Percentiles rank a stretch among this genome's conserved stretches.
Evolutionary conservation across 2,888 invertebrate genomes (phyloP).

Genomic region (Sminthurinus aureus): DNA sequence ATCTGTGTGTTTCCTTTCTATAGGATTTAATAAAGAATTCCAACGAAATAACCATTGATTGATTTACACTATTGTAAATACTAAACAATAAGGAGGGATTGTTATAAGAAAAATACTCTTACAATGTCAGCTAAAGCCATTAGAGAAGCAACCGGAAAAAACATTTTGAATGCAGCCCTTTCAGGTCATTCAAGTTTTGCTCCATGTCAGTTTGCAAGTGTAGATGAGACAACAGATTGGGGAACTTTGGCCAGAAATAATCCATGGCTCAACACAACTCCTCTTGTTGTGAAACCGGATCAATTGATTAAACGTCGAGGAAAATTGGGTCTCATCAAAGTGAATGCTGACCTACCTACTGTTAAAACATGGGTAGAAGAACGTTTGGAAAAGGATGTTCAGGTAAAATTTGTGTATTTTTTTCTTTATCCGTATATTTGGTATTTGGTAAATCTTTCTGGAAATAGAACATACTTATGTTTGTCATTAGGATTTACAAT

Average conservation of each 20-base stretch:
- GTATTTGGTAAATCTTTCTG: no score
- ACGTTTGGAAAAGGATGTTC: constrained; percentile 83
- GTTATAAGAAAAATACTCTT: not conserved
- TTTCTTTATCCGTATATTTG: no score
- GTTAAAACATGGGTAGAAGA: constrained; percentile 87
- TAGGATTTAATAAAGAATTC: not conserved
- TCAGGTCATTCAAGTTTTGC: constrained; percentile 71
- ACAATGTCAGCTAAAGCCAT: constrained; percentile 97
- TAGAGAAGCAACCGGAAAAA: constrained; percentile 92
- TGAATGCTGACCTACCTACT: constrained; percentile 81
- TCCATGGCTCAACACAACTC: constrained; percentile 76
- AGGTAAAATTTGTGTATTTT: no score
- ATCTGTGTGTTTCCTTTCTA: not conserved
- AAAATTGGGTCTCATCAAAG: constrained; percentile 95
- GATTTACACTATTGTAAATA: not conserved
- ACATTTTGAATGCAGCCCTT: constrained; percentile 85
- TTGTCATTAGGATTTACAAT: no score
- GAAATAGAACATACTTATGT: no score
- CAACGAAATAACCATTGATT: not conserved
- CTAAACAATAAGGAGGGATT: no score
- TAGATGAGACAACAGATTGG: constrained; percentile 81
- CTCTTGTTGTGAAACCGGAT: constrained; percentile 96
- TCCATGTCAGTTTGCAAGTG: constrained; percentile 81
- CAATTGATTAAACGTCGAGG: constrained; percentile 98
- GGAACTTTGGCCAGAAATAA: constrained; percentile 76